Conservation (phyloP, 2,888 invertebrate species). For the Tigriopus californicus region DNA sequence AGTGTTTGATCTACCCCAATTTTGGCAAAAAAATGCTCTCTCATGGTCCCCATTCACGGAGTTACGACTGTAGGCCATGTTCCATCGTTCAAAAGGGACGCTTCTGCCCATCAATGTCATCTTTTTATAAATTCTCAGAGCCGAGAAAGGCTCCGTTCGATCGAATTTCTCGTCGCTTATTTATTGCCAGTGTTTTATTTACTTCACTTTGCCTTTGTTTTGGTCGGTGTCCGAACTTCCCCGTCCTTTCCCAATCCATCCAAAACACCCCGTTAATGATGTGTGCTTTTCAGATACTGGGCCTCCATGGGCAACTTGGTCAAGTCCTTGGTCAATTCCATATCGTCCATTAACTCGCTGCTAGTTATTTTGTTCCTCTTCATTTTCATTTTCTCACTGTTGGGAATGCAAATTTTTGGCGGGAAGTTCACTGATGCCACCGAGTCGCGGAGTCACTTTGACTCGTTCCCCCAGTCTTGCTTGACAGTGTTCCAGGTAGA, state of each 20-base stretch:
- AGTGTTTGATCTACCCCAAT: no score
- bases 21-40: no score
- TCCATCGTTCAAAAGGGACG: no score
- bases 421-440: conserved; percentile 35
- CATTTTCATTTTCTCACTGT: conserved; percentile 40
- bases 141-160: no score
- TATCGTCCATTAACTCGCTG: conserved; percentile 40
- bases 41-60: no score
- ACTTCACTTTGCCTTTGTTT: neutral
- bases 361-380: conserved; percentile 39
- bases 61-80: no score
- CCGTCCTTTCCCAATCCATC: neutral
- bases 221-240: neutral
- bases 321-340: conserved; percentile 39
- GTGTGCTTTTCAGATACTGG: conserved; percentile 34
- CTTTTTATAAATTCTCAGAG: no score
- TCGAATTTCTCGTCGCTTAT: no score
- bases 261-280: neutral
- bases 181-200: no score
- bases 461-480: conserved; percentile 38
- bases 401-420: conserved; percentile 42
- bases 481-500: conserved; percentile 40
- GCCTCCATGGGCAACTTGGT: conserved; percentile 39
- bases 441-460: conserved; percentile 40
- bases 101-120: no score